Conservation (phyloP, 2,888 invertebrate genomes). For the Rhogogaster chlorosoma region DNA sequence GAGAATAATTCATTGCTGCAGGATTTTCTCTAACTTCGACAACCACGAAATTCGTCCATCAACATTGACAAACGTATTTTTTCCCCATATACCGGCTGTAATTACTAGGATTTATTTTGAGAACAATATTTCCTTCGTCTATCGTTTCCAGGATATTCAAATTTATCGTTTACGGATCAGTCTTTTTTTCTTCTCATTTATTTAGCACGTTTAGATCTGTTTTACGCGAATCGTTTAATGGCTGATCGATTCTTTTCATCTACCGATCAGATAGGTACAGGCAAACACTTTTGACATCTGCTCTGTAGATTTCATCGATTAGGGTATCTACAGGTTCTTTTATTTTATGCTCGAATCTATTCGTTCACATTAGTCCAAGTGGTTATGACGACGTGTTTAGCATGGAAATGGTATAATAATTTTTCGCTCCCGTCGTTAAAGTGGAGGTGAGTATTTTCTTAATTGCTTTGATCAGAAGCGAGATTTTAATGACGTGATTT, state of each 20-base stretch:
- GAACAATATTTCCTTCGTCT: not conserved
- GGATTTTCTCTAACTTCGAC: not conserved
- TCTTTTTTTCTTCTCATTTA: not conserved
- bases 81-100: not conserved
- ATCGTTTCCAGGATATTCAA: not conserved
- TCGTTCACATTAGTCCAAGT: slow-evolving; percentile 33
- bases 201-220: not conserved
- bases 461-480: slow-evolving; percentile 34
- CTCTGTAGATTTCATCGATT: not conserved
- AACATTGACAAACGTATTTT: not conserved
- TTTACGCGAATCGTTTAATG: not conserved
- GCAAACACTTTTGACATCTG: not conserved
- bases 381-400: slow-evolving; percentile 11
- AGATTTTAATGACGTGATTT: slow-evolving; percentile 29
- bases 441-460: slow-evolving; percentile 13
- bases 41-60: not conserved
- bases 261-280: not conserved
- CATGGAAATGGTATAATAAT: slow-evolving; percentile 32
- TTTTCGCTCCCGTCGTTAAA: not conserved
- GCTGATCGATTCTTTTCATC: not conserved
- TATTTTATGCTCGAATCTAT: not conserved
- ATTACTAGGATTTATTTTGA: not conserved
- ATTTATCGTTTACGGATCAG: not conserved
- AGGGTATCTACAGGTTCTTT: not conserved
- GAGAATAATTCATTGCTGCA: not conserved